Conservation (phyloP, 2,797 vertebrate genomes). For the Oreochromis grahami region DNA sequence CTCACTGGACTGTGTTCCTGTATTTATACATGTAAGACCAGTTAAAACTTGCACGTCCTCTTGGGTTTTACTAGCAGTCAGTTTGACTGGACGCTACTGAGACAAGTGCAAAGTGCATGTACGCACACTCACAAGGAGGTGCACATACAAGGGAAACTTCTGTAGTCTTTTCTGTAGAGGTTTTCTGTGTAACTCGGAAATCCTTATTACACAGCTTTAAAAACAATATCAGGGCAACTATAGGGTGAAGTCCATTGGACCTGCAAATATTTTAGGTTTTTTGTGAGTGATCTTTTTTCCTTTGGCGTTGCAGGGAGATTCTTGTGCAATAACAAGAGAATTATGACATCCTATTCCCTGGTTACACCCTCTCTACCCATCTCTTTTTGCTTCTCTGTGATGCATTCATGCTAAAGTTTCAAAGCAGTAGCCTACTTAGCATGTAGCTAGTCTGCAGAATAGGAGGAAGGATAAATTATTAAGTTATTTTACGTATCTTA, state of each 20-base stretch:
- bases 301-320: not conserved
- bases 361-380: not conserved
- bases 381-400: not conserved
- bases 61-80: not conserved
- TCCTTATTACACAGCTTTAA: not conserved
- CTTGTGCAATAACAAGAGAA: not conserved
- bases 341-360: not conserved
- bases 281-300: not conserved
- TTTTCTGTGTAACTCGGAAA: not conserved
- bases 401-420: not conserved
- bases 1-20: not conserved
- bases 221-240: not conserved
- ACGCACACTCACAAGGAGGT: not conserved
- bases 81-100: not conserved
- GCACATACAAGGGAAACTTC: accelerated
- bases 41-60: not conserved
- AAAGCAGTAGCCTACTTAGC: not conserved
- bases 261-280: not conserved
- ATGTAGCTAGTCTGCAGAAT: not conserved
- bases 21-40: not conserved
- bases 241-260: not conserved
- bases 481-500: not conserved
- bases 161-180: not conserved
- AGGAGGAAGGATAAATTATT: not conserved
- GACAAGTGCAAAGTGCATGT: not conserved